phyloP scores from a whole-genome alignment of 1,140 invertebrate genomes.

The Steinernema khuongi region DNA sequence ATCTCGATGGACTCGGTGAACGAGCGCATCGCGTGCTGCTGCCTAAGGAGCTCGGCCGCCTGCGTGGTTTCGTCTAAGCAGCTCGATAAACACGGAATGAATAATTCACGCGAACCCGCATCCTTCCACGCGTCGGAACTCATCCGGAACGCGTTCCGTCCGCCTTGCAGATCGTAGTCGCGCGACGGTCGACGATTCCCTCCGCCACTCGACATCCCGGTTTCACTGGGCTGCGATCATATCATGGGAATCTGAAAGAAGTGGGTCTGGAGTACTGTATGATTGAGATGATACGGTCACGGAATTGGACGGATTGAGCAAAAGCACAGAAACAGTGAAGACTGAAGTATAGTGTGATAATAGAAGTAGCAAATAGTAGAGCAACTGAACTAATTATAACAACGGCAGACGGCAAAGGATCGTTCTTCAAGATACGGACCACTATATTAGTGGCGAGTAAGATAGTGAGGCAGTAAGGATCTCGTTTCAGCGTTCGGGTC shows the following conservation, averaged over 20 bases:
- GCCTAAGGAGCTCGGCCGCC: constrained; percentile 33
- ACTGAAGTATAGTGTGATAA: too few relatives aligned
- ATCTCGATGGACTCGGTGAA: constrained; percentile 56
- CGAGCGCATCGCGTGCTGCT: constrained; percentile 51
- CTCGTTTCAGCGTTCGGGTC: too few relatives aligned
- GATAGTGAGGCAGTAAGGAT: too few relatives aligned
- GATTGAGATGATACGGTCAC: background rate
- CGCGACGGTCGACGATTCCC: constrained; percentile 2
- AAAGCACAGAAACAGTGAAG: too few relatives aligned
- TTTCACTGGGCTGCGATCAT: background rate
- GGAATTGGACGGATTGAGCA: too few relatives aligned
- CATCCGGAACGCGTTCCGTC: background rate
- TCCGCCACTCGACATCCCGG: background rate
- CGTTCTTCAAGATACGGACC: too few relatives aligned
- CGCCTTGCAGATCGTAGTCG: background rate
- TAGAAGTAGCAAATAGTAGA: too few relatives aligned
- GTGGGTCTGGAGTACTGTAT: background rate
- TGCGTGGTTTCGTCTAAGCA: background rate
- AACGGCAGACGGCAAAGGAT: too few relatives aligned
- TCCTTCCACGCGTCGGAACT: background rate
- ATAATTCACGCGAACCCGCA: background rate
- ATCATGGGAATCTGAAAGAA: background rate
- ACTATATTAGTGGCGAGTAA: too few relatives aligned
- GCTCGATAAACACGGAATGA: background rate
- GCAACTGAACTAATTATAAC: too few relatives aligned